Evolutionary conservation across 2,113 vertebrate species (phyloP), one percentile per base, ranked within the genome.

Genomic region (Gulo gulo): DNA sequence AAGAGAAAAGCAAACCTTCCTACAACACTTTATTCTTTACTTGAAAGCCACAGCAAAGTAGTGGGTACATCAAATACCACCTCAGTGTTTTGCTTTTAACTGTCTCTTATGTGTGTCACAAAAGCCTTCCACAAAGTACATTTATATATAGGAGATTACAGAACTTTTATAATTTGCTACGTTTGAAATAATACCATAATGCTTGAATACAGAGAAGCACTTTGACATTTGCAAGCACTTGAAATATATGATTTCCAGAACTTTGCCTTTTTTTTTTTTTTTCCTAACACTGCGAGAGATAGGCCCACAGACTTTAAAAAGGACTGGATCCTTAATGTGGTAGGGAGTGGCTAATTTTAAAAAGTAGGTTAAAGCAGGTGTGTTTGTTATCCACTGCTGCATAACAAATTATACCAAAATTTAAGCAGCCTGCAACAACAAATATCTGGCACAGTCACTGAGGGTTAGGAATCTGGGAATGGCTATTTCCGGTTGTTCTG

Each of bases 1-100:
- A 7, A 34, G 74, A 65, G 55, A 24, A 82, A 63, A 74, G 45
- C 45, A 83, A 42, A 61, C 2, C 24, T 91, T 97, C 45, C 84
- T 93, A 81, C 74, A 4, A 50, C 81, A 94, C 94, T 95, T 96
- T 73, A 93, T 91, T 96, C 92, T 95, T 88, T 89, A 93, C 67
- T 89, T 97, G 83, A 97, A 97, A 98, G 96, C 69, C n/a, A 76
- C 50, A 92, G 63, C 91, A 97, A 95, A 95, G 97, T 39, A 83
- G 63, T 91, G n/a, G 81, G 34, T 50, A 85, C 47, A 71, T 97
- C 97, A 97, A 63, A 95, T 59, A 78, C 24, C 67, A 52, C 52
- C 88, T 91, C 82, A 61, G 1, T 6, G 13, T 76, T 78, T 92
- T 69, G 79, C 95, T 95, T 94, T 91, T 63, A 96, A 94, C 91